phyloP scores from a whole-genome alignment of 1,140 invertebrate genomes.

The Drosophila sechellia region DNA sequence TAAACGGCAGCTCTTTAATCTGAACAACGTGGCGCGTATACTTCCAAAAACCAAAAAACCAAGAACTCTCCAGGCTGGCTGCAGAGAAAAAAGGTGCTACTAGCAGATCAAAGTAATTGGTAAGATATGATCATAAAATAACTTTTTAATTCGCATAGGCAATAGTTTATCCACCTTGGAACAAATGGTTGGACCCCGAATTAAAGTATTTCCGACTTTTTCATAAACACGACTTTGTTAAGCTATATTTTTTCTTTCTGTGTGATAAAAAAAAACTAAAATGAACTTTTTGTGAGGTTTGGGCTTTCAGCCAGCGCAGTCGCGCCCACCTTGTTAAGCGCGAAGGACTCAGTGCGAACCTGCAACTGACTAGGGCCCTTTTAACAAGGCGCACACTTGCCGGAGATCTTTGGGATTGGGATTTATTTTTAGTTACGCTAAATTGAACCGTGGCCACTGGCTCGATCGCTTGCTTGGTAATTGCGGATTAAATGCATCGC shows the following conservation, averaged over 20 bases:
- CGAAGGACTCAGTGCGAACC: conserved; percentile 47
- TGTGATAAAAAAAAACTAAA: conserved; percentile 10
- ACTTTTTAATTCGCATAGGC: too few relatives aligned
- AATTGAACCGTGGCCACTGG: conserved; percentile 61
- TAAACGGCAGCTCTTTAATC: conserved; percentile 83
- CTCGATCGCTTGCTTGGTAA: conserved; percentile 40
- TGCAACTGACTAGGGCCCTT: background rate
- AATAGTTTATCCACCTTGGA: too few relatives aligned
- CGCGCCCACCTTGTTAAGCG: conserved; percentile 80
- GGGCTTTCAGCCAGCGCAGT: conserved; percentile 20
- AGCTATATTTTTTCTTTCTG: background rate
- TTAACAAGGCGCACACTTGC: conserved; percentile 47
- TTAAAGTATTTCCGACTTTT: too few relatives aligned
- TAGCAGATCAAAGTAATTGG: background rate
- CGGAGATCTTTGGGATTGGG: conserved; percentile 19
- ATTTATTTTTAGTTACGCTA: conserved; percentile 75
- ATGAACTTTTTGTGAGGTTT: conserved; percentile 62
- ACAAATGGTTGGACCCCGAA: too few relatives aligned
- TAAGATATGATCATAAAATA: too few relatives aligned
- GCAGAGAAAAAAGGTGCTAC: background rate
- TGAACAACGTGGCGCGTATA: conserved; percentile 68
- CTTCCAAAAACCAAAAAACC: conserved; percentile 6
- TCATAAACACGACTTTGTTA: too few relatives aligned
- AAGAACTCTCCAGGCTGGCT: conserved; percentile 4
- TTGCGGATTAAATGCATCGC: conserved; percentile 76